These are phyloP conservation scores for Mobula birostris DNA, from an alignment of 2,113 vertebrate species.

Conservation along the genomic window DNA sequence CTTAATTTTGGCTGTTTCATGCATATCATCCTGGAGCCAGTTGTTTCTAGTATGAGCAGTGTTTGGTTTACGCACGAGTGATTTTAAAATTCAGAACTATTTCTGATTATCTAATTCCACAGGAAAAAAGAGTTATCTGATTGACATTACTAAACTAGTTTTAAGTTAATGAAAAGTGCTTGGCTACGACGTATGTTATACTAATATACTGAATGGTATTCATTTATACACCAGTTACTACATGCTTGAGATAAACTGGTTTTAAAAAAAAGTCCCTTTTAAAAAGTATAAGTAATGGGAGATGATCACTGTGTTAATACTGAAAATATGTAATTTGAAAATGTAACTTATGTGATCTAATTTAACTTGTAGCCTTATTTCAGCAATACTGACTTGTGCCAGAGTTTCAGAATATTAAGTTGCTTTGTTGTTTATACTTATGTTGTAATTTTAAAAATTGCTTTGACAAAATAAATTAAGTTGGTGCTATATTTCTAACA, in stretches of 20 bases:
- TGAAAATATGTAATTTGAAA: not conserved
- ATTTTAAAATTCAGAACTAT: not conserved
- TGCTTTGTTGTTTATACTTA: not conserved
- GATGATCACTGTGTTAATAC: not conserved
- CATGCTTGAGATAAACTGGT: not conserved
- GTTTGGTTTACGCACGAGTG: not conserved
- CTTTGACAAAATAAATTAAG: slow-evolving; percentile 7
- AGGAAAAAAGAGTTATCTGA: too few relatives aligned
- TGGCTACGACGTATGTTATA: not conserved
- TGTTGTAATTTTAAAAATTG: not conserved
- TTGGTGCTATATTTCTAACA: slow-evolving; percentile 49
- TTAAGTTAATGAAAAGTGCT: not conserved
- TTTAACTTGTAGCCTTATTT: not conserved
- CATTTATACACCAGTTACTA: not conserved
- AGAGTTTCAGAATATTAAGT: not conserved
- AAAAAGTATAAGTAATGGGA: not conserved
- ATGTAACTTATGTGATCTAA: not conserved
- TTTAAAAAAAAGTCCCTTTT: not conserved
- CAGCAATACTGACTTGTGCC: not conserved
- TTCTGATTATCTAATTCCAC: not conserved
- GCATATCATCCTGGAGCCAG: too few relatives aligned
- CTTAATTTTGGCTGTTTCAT: not conserved
- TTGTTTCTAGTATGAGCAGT: not conserved
- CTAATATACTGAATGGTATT: not conserved
- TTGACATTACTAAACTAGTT: not conserved